Percentiles rank a stretch among this genome's conserved stretches.
Evolutionary conservation across 2,888 invertebrate species (phyloP).

Genomic region (Melinopterus prodromus): DNA sequence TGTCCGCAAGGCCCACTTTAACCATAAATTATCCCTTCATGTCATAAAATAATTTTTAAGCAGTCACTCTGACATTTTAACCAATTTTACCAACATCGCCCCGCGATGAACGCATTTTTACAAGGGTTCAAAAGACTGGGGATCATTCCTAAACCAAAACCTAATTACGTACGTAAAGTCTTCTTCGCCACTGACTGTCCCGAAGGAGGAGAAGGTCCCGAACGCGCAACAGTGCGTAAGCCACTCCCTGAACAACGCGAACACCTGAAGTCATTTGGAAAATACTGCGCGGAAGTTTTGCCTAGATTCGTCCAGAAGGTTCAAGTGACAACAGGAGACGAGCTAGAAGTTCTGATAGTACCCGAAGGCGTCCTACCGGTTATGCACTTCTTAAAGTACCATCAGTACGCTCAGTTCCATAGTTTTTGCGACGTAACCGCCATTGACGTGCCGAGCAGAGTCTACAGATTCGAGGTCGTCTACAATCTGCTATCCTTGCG

Average conservation of each 20-base stretch:
- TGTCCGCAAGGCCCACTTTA: too few species aligned
- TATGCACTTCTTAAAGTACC: slow-evolving; percentile 86
- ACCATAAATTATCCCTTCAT: too few species aligned
- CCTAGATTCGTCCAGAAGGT: slow-evolving; percentile 93
- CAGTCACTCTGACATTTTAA: too few species aligned
- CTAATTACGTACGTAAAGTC: background rate
- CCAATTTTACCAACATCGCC: too few species aligned
- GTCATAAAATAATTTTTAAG: too few species aligned
- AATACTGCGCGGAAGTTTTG: slow-evolving; percentile 87
- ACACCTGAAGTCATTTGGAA: slow-evolving; percentile 70
- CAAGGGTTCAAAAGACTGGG: background rate
- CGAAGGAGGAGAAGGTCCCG: background rate
- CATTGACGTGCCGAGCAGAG: slow-evolving; percentile 86
- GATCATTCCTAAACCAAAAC: background rate
- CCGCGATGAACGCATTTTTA: background rate
- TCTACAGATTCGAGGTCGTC: slow-evolving; percentile 87
- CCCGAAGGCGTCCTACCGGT: slow-evolving; percentile 91
- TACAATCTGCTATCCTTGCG: slow-evolving; percentile 88
- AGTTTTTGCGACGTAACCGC: slow-evolving; percentile 87
- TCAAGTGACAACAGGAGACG: slow-evolving; percentile 83
- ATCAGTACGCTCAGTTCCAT: slow-evolving; percentile 89
- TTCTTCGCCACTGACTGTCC: background rate
- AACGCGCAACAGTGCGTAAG: slow-evolving; percentile 30
- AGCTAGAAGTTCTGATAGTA: slow-evolving; percentile 83
- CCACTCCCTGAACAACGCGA: slow-evolving; percentile 5